phyloP scores from a whole-genome alignment of 2,888 invertebrate species.

The Dryomyza anilis region DNA sequence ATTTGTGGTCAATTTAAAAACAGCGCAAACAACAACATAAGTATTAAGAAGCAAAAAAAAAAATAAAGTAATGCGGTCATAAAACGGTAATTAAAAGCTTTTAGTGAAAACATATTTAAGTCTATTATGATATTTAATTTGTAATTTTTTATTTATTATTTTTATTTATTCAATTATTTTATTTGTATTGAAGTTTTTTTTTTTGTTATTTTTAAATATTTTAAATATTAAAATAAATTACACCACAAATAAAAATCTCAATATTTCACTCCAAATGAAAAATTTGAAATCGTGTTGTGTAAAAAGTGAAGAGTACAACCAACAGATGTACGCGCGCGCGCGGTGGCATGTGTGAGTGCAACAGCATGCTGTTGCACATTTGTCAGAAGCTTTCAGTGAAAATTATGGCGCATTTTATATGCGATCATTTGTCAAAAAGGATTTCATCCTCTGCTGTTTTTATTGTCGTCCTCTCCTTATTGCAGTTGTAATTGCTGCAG shows the following conservation, averaged over 20 bases:
- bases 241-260: too few relatives aligned
- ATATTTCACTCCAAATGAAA: neutral
- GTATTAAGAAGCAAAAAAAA: neutral
- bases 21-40: neutral
- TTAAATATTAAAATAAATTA: neutral
- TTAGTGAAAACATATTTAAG: neutral
- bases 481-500: neutral
- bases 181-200: too few relatives aligned
- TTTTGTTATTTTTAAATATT: neutral
- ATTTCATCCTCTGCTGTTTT: neutral
- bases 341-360: neutral
- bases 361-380: neutral
- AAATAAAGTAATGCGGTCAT: neutral
- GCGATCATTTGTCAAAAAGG: conserved; percentile 6
- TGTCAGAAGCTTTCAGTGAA: neutral
- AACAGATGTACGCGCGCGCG: neutral
- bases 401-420: neutral
- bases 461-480: too few relatives aligned
- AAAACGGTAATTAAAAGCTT: neutral
- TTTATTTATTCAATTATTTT: too few relatives aligned
- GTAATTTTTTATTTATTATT: neutral
- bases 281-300: neutral
- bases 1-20: neutral
- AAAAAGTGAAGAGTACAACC: neutral
- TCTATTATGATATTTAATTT: neutral